A percentile compares a stretch with the other conserved stretches of the same genome.
Conservation (phyloP, 2,113 vertebrate species). For the Actenoides hombroni region DNA sequence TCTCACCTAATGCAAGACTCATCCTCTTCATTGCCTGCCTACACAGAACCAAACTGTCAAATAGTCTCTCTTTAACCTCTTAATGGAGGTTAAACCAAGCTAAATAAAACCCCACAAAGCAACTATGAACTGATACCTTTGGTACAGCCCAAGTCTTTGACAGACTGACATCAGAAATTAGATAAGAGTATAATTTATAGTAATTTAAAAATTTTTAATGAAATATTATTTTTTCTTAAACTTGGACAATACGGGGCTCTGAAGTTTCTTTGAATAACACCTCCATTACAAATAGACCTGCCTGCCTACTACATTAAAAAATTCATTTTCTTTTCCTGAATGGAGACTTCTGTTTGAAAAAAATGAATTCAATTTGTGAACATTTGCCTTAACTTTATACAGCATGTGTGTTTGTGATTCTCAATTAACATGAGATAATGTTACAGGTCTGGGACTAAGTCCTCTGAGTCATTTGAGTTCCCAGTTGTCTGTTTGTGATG, state of each 20-base stretch:
- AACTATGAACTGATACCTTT: not conserved
- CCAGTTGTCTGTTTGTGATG: not conserved
- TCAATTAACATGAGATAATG: not conserved
- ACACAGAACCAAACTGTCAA: not conserved
- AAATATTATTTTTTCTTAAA: not conserved
- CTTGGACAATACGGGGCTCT: not conserved
- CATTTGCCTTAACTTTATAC: not conserved
- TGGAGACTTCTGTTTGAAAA: not conserved
- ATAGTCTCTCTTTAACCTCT: not conserved
- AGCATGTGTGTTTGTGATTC: not conserved
- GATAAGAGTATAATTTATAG: not conserved
- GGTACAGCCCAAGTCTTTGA: not conserved
- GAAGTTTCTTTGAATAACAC: not conserved
- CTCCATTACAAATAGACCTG: not conserved
- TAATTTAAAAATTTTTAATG: not conserved
- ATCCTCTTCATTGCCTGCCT: not conserved
- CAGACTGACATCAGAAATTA: not conserved
- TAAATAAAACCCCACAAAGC: not conserved
- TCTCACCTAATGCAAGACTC: not conserved
- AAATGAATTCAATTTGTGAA: not conserved
- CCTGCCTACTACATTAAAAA: not conserved
- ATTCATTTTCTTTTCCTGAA: not conserved
- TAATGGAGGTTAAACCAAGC: not conserved
- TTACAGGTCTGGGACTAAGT: not conserved
- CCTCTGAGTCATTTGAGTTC: not conserved